A percentile compares a stretch with the other conserved stretches of the same genome.
Conservation (phyloP, 2,113 vertebrate genomes). For the Muntiacus muntjak region DNA sequence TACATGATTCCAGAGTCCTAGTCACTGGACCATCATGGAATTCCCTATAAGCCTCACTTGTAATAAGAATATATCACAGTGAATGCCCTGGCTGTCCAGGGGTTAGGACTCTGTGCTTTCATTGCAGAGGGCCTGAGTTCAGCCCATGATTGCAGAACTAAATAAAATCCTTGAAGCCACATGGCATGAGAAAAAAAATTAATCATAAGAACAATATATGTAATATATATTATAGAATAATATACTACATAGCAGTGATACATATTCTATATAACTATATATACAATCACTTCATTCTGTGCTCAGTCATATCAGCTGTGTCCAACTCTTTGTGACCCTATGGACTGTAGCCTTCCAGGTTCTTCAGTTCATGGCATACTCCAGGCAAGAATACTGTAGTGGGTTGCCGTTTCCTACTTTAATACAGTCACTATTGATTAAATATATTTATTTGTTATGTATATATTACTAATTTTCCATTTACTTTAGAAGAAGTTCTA, state of each 20-base stretch:
- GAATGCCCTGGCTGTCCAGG: background rate
- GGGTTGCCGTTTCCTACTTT: background rate
- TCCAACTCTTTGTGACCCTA: background rate
- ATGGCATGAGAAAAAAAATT: background rate
- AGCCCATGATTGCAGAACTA: background rate
- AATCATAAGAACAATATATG: background rate
- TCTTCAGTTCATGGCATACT: background rate
- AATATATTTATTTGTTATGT: background rate
- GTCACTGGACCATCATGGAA: background rate
- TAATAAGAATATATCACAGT: background rate
- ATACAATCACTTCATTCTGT: background rate
- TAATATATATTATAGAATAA: background rate
- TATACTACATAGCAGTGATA: background rate
- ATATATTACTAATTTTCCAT: background rate
- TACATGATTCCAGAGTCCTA: background rate
- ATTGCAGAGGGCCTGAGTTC: background rate
- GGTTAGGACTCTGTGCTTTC: background rate
- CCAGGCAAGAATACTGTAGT: background rate
- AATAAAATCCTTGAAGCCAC: background rate
- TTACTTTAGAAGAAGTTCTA: slow-evolving; percentile 3
- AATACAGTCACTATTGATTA: background rate
- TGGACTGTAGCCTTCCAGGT: background rate
- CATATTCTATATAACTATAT: background rate
- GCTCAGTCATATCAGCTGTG: background rate
- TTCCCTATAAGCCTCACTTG: background rate